These are phyloP conservation scores for Zaprionus davidi DNA, from an alignment of 1,140 invertebrate genomes.

Conservation along the genomic window DNA sequence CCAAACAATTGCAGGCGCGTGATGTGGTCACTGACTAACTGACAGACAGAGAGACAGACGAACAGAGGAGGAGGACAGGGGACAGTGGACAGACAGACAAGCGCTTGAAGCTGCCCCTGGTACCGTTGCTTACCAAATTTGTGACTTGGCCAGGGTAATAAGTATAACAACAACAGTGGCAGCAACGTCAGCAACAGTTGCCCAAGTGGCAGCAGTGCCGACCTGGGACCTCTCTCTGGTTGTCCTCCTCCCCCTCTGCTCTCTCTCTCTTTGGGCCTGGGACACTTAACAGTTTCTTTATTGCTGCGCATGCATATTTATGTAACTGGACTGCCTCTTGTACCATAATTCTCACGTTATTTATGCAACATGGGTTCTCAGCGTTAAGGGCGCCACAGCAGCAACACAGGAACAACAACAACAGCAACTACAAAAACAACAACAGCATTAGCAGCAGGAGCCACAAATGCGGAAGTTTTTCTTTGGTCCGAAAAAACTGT, in stretches of 20 bases:
- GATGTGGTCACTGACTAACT: slow-evolving; percentile 63
- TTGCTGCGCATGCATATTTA: slow-evolving; percentile 76
- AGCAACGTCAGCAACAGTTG: neutral
- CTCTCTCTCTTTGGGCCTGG: slow-evolving; percentile 21
- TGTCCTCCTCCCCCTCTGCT: neutral
- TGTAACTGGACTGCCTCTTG: slow-evolving; percentile 60
- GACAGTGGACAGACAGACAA: neutral
- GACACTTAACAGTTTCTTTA: slow-evolving; percentile 81
- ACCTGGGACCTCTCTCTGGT: slow-evolving; percentile 21
- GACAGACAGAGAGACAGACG: slow-evolving; percentile 18
- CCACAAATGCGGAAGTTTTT: slow-evolving; percentile 71
- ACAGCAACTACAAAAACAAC: slow-evolving; percentile 23
- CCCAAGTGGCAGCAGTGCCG: slow-evolving; percentile 18
- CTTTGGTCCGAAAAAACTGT: slow-evolving; percentile 62
- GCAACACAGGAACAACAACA: slow-evolving; percentile 48
- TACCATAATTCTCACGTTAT: slow-evolving; percentile 80
- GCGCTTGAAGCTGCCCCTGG: slow-evolving; percentile 9
- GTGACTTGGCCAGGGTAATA: slow-evolving; percentile 48
- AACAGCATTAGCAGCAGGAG: slow-evolving; percentile 21
- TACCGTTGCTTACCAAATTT: slow-evolving; percentile 49
- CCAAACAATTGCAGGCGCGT: slow-evolving; percentile 74
- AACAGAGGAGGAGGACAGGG: neutral
- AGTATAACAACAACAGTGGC: slow-evolving; percentile 20
- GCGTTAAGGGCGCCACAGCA: slow-evolving; percentile 69
- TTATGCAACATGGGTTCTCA: slow-evolving; percentile 63